These are phyloP conservation scores for Rhinogobio ventralis DNA, from an alignment of 2,797 vertebrate species.

Conservation along the genomic window DNA sequence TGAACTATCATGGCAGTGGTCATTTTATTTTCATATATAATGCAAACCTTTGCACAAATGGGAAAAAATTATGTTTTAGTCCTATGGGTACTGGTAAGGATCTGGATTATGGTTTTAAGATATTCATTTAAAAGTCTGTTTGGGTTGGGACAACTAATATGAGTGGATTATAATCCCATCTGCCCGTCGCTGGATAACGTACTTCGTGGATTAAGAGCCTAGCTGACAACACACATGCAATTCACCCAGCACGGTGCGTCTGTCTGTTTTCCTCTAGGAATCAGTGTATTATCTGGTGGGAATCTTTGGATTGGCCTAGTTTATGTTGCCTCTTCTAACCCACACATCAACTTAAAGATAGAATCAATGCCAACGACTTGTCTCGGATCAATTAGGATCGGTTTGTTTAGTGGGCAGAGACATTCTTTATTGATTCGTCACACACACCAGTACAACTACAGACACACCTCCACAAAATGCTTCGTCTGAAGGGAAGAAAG, in stretches of 20 bases:
- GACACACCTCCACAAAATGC: neutral
- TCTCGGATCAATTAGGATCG: slow-evolving; percentile 30
- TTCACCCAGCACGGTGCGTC: neutral
- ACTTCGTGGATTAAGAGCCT: slow-evolving; percentile 68
- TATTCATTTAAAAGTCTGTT: slow-evolving; percentile 62
- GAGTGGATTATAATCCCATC: slow-evolving; percentile 76
- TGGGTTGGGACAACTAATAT: slow-evolving; percentile 67
- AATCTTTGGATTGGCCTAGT: slow-evolving; percentile 19
- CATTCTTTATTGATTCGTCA: slow-evolving; percentile 27
- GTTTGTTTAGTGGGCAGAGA: slow-evolving; percentile 31
- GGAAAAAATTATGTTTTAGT: neutral
- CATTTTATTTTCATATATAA: neutral
- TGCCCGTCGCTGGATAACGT: slow-evolving; percentile 64
- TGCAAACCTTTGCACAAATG: slow-evolving; percentile 3
- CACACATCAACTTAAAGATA: slow-evolving; percentile 27
- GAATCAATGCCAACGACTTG: slow-evolving; percentile 40
- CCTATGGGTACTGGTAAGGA: neutral
- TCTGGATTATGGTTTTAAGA: slow-evolving; percentile 30
- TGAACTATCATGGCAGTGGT: slow-evolving; percentile 7
- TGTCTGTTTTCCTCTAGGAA: slow-evolving; percentile 25
- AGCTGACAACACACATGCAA: slow-evolving; percentile 53
- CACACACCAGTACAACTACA: slow-evolving; percentile 1
- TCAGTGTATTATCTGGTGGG: slow-evolving; percentile 14
- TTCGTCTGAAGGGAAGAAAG: neutral
- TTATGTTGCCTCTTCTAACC: slow-evolving; percentile 4